Evolutionary conservation across 1,140 invertebrate species (phyloP), one percentile per base, ranked within the genome.

Genomic region (Zaprionus taronus): DNA sequence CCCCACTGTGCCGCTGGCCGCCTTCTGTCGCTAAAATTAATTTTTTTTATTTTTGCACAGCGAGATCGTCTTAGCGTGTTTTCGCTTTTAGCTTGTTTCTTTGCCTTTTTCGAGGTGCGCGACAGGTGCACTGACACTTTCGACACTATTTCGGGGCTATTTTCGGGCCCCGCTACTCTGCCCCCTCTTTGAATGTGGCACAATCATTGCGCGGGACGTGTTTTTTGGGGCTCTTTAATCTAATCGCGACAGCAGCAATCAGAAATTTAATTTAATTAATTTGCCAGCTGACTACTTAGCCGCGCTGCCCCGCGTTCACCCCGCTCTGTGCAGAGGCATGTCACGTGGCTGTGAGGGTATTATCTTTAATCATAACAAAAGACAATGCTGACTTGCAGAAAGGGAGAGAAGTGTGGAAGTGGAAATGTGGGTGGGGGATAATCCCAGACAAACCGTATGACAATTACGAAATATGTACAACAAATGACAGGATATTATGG

Each of bases 211-310:
- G n/a, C n/a, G n/a, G 2, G 36, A 14, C 12, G 15, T 53, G 64
- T 22, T 28, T 20, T 17, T 17, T 55, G 26, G 15, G 41, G 22
- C 34, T 55, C 65, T 68, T 73, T 73, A 62, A 68, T 75, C 72
- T 75, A 57, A 75, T 72, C 68, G 36, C 17, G 64, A 61, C 64
- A 73, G 31, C n/a, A 53, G 62, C 62, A 58, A 72, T 70, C 68
- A 49, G 22, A 63, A 75, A 70, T 75, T 62, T 63, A 75, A 75
- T 70, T 75, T 63, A 75, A 75, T 75, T 70, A 70, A 75, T 75
- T 70, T 70, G 38, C 44, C 56, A 70, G 31, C 22, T 24, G 17
- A 49, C 41, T 47, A 47, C n/a, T 17, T 9, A 2, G 38, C 38
- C 5, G 1, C 20, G 1, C 20, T 20, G 20, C 20, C 20, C 20